phyloP scores from a whole-genome alignment of 2,797 vertebrate species.

The Sphenopsis melanotis region DNA sequence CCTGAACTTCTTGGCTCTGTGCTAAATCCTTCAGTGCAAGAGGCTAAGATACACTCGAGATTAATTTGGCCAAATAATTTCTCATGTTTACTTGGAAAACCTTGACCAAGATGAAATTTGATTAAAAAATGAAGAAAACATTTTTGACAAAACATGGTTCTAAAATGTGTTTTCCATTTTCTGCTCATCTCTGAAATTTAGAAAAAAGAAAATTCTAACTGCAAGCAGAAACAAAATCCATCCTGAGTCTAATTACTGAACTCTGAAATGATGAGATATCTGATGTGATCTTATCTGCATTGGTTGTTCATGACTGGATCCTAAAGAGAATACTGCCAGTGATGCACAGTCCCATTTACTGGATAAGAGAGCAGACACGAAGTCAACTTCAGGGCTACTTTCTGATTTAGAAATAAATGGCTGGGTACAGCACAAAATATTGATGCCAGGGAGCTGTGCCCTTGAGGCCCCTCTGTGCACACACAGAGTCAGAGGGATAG shows the following conservation, averaged over 20 bases:
- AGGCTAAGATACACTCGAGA: neutral
- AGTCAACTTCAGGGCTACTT: neutral
- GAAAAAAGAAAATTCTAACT: neutral
- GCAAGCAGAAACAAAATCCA: neutral
- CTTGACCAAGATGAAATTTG: neutral
- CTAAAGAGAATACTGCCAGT: neutral
- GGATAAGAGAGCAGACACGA: neutral
- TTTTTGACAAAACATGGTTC: neutral
- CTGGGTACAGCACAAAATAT: neutral
- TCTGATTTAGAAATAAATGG: neutral
- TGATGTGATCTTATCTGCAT: neutral
- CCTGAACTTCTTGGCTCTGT: conserved; percentile 13
- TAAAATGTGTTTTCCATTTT: conserved; percentile 26
- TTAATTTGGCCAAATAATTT: conserved; percentile 11
- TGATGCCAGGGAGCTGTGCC: neutral
- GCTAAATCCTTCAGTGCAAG: neutral
- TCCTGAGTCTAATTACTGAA: neutral
- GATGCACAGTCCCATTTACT: neutral
- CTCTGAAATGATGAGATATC: neutral
- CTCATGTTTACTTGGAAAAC: conserved; percentile 31
- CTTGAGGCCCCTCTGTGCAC: neutral
- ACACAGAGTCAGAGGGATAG: neutral
- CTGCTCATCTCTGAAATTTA: neutral
- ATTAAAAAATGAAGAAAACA: neutral
- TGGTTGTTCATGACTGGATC: neutral